A percentile compares a stretch with the other conserved stretches of the same genome.
Evolutionary conservation across 2,888 invertebrate genomes (phyloP).

Genomic region (Euplexia lucipara): DNA sequence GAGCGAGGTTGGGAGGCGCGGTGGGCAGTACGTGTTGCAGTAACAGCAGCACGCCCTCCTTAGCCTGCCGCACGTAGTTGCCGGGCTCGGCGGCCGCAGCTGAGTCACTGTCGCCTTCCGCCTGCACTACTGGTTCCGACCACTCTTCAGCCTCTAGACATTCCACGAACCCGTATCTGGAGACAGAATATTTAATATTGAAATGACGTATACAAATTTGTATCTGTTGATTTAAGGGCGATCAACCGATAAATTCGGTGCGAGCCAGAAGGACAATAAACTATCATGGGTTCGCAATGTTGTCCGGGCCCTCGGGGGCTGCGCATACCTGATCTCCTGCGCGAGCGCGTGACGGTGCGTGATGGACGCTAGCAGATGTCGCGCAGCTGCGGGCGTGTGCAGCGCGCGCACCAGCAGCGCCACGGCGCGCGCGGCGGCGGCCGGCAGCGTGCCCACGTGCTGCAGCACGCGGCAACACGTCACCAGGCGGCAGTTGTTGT

Average conservation of each 20-base stretch:
- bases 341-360: conserved; percentile 93
- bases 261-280: no score
- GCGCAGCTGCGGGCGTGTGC: conserved; percentile 92
- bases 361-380: conserved; percentile 93
- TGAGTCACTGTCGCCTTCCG: conserved; percentile 83
- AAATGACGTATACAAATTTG: no score
- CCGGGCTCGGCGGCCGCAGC: conserved; percentile 76
- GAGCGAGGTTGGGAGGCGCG: conserved; percentile 96
- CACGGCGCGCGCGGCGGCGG: conserved; percentile 79
- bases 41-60: conserved; percentile 94
- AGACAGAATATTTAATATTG: not conserved
- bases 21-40: conserved; percentile 95
- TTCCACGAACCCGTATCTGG: conserved; percentile 94
- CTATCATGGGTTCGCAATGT: no score
- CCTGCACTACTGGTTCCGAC: conserved; percentile 83
- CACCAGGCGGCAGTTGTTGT: conserved; percentile 76
- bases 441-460: conserved; percentile 65
- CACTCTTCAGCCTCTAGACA: conserved; percentile 93
- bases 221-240: no score
- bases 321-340: conserved; percentile 90
- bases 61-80: conserved; percentile 87
- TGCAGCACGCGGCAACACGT: conserved; percentile 79
- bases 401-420: conserved; percentile 91
- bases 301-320: no score
- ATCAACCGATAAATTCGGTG: no score